Percentiles rank a stretch among this genome's conserved stretches.
phyloP scores from a whole-genome alignment of 2,113 vertebrate species.

The Pelmatolapia mariae region DNA sequence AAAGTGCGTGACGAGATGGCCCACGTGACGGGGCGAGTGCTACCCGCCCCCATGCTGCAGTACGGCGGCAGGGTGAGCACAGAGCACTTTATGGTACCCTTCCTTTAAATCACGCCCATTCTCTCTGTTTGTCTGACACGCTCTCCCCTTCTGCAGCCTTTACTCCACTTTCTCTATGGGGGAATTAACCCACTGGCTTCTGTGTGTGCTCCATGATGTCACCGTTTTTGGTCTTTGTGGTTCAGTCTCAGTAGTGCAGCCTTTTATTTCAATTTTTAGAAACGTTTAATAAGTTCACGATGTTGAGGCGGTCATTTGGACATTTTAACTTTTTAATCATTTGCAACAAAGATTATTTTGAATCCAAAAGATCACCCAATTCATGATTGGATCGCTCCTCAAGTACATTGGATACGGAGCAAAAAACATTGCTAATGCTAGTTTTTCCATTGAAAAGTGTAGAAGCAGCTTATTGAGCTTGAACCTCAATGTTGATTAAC shows the following conservation, averaged over 20 bases:
- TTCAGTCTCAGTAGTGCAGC: conserved; percentile 22
- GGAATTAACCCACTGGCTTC: conserved; percentile 58
- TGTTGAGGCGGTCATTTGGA: neutral
- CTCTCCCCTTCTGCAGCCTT: conserved; percentile 7
- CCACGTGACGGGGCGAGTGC: conserved; percentile 94
- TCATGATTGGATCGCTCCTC: neutral
- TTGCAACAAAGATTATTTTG: neutral
- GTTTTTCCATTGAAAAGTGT: neutral
- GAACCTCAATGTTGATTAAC: conserved; percentile 44
- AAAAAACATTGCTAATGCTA: neutral
- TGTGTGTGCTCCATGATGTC: conserved; percentile 34
- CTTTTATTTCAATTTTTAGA: neutral
- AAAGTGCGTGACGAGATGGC: conserved; percentile 98
- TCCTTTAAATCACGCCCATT: conserved; percentile 78
- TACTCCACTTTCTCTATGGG: conserved; percentile 11
- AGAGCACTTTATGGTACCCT: conserved; percentile 82
- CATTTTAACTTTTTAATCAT: neutral
- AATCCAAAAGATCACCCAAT: neutral
- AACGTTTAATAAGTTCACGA: neutral
- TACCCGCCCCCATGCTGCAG: conserved; percentile 96
- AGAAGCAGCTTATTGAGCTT: conserved; percentile 32
- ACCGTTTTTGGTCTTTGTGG: neutral
- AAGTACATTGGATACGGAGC: too few relatives aligned
- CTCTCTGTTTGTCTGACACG: conserved; percentile 66
- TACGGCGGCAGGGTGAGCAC: conserved; percentile 97